phyloP scores from a whole-genome alignment of 2,113 vertebrate genomes.

The Tringa solitaria region DNA sequence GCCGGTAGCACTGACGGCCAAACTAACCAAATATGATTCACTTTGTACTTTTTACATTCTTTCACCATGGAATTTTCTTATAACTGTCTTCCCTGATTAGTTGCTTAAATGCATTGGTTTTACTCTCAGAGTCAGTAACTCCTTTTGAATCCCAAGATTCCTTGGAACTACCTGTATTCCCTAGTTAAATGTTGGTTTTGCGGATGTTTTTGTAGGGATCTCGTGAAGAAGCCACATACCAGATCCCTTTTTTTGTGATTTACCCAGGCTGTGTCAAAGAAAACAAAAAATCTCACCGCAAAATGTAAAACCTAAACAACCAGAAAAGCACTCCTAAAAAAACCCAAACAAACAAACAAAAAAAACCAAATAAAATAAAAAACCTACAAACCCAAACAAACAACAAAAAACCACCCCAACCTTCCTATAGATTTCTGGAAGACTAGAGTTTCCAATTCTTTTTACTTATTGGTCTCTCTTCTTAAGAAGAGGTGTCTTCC shows the following conservation, averaged over 20 bases:
- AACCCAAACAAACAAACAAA: neutral
- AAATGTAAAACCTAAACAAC: neutral
- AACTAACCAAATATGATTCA: neutral
- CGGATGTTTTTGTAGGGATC: neutral
- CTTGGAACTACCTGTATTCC: neutral
- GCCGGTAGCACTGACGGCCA: neutral
- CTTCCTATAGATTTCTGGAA: neutral
- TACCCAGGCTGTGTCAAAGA: neutral
- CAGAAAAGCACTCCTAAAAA: neutral
- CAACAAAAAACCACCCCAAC: neutral
- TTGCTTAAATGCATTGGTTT: neutral
- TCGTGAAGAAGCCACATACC: neutral
- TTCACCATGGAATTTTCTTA: neutral
- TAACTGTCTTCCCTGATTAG: fast-evolving
- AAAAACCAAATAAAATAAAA: too few species aligned
- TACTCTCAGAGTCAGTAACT: neutral
- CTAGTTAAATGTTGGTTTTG: neutral
- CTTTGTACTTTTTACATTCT: neutral
- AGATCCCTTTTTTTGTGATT: neutral
- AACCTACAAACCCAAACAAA: too few species aligned
- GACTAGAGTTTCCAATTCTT: neutral
- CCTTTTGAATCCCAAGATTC: neutral
- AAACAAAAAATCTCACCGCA: neutral
- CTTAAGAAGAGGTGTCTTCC: neutral
- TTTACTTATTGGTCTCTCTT: neutral